phyloP scores from a whole-genome alignment of 1,140 invertebrate genomes.

The Drosophila bocki region DNA sequence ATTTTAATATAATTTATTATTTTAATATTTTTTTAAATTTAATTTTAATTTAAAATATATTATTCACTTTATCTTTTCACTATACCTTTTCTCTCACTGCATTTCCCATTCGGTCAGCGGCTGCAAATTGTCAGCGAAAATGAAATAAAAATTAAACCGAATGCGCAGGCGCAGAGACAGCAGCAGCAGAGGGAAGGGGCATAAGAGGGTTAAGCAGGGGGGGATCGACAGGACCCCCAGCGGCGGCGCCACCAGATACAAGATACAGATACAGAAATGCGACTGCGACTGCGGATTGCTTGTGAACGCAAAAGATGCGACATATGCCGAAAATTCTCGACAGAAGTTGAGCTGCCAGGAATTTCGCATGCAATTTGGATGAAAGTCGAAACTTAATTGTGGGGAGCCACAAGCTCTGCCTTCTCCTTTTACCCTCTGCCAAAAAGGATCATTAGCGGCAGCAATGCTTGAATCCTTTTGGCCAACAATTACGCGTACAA shows the following conservation, averaged over 20 bases:
- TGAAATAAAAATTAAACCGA: constrained; percentile 83
- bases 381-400: constrained; percentile 49
- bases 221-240: constrained; percentile 73
- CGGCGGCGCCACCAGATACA: constrained; percentile 80
- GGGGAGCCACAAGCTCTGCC: not conserved
- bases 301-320: constrained; percentile 56
- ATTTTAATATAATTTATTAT: too few relatives aligned
- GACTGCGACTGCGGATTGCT: constrained; percentile 45
- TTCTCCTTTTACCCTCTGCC: not conserved
- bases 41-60: too few relatives aligned
- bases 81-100: not conserved
- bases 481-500: constrained; percentile 69
- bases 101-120: constrained; percentile 42
- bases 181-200: not conserved
- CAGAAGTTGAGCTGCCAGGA: constrained; percentile 66
- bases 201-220: not conserved
- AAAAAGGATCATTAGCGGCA: constrained; percentile 53
- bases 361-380: constrained; percentile 71
- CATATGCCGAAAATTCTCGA: constrained; percentile 80
- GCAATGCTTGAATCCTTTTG: constrained; percentile 51
- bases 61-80: too few relatives aligned
- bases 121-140: constrained; percentile 74
- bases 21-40: too few relatives aligned
- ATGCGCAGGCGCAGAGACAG: constrained; percentile 67
- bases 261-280: constrained; percentile 74